Conservation (phyloP, 2,888 invertebrate genomes). For the Dynastes grantii region DNA sequence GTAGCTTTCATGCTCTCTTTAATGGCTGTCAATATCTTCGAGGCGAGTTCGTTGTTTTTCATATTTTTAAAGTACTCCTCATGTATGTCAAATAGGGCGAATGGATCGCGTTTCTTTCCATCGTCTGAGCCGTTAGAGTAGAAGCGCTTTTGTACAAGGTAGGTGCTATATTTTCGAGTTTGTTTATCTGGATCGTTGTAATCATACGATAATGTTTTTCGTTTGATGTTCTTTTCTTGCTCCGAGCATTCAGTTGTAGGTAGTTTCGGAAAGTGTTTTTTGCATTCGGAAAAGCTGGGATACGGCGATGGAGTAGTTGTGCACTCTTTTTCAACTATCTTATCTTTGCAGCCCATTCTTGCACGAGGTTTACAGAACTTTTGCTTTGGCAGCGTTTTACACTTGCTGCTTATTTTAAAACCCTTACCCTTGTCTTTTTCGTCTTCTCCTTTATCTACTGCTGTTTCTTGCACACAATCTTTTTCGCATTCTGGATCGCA, state of each 20-base stretch:
- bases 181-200: conserved; percentile 24
- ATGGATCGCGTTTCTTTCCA: conserved; percentile 18
- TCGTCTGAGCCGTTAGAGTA: conserved; percentile 31
- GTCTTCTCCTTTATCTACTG: not conserved
- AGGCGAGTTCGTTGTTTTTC: conserved; percentile 42
- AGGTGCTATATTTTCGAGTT: conserved; percentile 22
- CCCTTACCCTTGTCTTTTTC: not conserved
- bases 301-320: conserved; percentile 54
- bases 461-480: conserved; percentile 3
- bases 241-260: conserved; percentile 52
- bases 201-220: conserved; percentile 11
- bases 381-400: conserved; percentile 21
- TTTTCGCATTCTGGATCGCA: not conserved
- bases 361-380: conserved; percentile 50
- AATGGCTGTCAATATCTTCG: conserved; percentile 34
- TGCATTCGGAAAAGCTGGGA: conserved; percentile 55
- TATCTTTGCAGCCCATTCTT: conserved; percentile 38
- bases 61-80: conserved; percentile 44
- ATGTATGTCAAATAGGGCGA: conserved; percentile 13
- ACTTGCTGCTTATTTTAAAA: not conserved
- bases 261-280: conserved; percentile 53
- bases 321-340: conserved; percentile 40
- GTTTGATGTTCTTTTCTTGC: conserved; percentile 38
- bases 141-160: conserved; percentile 17
- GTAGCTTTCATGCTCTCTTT: conserved; percentile 44